Evolutionary conservation across 2,888 invertebrate species (phyloP), one percentile per base, ranked within the genome.

Genomic region (Napeogenes sylphis): DNA sequence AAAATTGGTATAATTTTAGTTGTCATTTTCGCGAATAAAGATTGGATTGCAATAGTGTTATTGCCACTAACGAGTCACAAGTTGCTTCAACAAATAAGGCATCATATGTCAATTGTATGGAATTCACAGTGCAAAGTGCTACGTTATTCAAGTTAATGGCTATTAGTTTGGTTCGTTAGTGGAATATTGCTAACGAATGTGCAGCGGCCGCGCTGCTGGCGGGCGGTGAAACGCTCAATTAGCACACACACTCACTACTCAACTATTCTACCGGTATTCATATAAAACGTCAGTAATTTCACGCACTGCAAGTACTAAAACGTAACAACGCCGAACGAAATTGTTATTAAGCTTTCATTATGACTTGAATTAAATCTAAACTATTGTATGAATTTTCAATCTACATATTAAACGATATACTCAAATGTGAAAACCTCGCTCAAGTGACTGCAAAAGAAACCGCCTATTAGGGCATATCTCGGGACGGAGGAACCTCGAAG

Each of bases 161-260:
- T 87, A 88, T 89, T 88, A 89, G 87, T 87, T 87, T 82, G 86
- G 87, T 90, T 90, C 89, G 90, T 89, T 90, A 90, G 87, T 78
- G 84, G 87, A 87, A 89, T 88, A 90, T 88, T 85, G 88, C 87
- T 88, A 88, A 90, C 88, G 89, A 89, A 85, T 86, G 86, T 85
- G 84, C 78, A 83, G 79, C 80, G 74, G 79, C 73, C 80, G 81
- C 81, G 83, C 79, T 81, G 81, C 78, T 80, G 75, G 71, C 70
- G 71, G 76, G 75, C 76, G 79, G 76, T 83, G 82, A 85, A 87
- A 85, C 82, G 82, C 83, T 84, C 85, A 88, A 87, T 88, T 86
- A 87, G 82, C 81, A 82, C 81, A 79, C 81, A 74, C 68, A 74
- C 78, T 65, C 63, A 38, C 70, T 68, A 68, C 76, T 80, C 76